A percentile compares a stretch with the other conserved stretches of the same genome.
Evolutionary conservation across 1,140 invertebrate genomes (phyloP).

Genomic region (Littorina saxatilis): DNA sequence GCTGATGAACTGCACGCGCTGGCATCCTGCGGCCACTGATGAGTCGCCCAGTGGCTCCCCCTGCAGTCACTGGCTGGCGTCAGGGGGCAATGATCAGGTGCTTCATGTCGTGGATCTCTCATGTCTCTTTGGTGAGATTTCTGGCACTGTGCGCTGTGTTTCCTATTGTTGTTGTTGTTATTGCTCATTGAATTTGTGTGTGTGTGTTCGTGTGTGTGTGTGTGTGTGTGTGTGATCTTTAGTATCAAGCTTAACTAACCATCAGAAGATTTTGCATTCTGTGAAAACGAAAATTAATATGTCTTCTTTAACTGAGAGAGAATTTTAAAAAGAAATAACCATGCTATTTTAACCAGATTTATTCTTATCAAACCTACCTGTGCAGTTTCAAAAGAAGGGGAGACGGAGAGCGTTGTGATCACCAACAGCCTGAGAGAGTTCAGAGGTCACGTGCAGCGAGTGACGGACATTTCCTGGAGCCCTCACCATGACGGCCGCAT

Average conservation of each 20-base stretch:
- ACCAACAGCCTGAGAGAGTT: conserved; percentile 75
- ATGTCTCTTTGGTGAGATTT: conserved; percentile 31
- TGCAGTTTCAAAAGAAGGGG: not conserved
- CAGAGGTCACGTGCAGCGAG: conserved; percentile 79
- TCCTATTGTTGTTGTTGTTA: too few species aligned
- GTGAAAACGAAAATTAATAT: not conserved
- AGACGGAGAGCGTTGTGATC: conserved; percentile 43
- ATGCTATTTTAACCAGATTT: not conserved
- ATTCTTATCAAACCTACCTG: not conserved
- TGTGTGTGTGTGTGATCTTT: not conserved
- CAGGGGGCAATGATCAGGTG: conserved; percentile 78
- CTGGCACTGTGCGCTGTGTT: not conserved
- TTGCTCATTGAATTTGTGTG: not conserved
- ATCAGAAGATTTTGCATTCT: not conserved
- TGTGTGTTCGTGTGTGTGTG: not conserved
- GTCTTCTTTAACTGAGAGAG: not conserved
- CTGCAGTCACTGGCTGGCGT: conserved; percentile 81
- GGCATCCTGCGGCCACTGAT: conserved; percentile 83
- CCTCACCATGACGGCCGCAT: conserved; percentile 82
- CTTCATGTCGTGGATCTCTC: conserved; percentile 79
- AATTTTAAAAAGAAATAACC: not conserved
- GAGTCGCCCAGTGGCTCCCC: conserved; percentile 78
- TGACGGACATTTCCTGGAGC: conserved; percentile 84
- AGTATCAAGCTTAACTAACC: not conserved
- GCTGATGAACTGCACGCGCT: conserved; percentile 80